phyloP scores from a whole-genome alignment of 2,888 invertebrate genomes.

The Idaea straminata region DNA sequence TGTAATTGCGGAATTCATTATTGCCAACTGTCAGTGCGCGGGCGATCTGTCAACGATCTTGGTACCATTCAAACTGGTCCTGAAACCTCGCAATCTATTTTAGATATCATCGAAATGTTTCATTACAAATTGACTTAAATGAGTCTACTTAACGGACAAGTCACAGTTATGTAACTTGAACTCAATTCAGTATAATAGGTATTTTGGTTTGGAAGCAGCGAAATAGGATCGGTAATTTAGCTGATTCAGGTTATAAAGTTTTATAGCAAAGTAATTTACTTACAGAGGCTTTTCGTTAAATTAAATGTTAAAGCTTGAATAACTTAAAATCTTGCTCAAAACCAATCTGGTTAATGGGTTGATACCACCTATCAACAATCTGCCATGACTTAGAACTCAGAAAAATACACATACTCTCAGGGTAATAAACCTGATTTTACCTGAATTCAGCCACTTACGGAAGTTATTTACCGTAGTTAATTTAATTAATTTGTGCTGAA shows the following conservation, averaged over 20 bases:
- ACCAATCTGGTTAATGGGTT: neutral
- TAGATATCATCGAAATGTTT: slow-evolving; percentile 22
- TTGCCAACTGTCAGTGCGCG: slow-evolving; percentile 39
- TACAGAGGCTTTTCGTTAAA: neutral
- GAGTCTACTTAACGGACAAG: neutral
- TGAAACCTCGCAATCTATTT: slow-evolving; percentile 22
- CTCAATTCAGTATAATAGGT: neutral
- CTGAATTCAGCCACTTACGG: neutral
- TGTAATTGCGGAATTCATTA: slow-evolving; percentile 49
- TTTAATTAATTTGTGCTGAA: neutral
- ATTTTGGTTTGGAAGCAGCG: neutral
- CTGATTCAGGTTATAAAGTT: neutral
- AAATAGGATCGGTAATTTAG: neutral
- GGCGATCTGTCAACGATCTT: slow-evolving; percentile 43
- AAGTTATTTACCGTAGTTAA: neutral
- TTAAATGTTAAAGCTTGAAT: neutral
- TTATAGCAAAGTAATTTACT: neutral
- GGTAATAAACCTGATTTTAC: neutral
- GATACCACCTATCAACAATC: neutral
- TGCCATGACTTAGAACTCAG: too few species aligned
- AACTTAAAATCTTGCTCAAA: neutral
- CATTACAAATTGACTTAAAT: slow-evolving; percentile 18
- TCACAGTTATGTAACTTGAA: neutral
- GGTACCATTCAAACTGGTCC: slow-evolving; percentile 38
- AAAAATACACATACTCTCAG: neutral